A percentile compares a stretch with the other conserved stretches of the same genome.
Conservation (phyloP, 2,113 vertebrate genomes). For the Prunella fulvescens region DNA sequence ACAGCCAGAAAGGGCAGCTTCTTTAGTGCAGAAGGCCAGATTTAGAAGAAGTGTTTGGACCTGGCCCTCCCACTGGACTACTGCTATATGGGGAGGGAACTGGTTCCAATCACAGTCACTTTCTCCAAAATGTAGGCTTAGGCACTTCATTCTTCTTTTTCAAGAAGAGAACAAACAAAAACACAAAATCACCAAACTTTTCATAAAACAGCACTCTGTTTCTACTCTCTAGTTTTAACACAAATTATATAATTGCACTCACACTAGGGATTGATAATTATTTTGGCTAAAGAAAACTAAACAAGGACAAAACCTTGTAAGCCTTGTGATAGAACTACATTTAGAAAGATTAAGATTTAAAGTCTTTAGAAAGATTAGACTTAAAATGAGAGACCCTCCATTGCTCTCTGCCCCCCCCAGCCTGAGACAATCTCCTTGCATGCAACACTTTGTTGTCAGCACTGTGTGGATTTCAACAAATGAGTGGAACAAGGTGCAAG, state of each 20-base stretch:
- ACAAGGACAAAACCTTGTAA: not conserved
- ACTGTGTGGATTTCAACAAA: not conserved
- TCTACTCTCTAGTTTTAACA: not conserved
- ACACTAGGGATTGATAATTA: not conserved
- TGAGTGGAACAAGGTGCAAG: not conserved
- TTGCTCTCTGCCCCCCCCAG: not conserved
- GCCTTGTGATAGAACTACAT: not conserved
- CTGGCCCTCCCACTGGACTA: not conserved
- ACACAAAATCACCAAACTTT: not conserved
- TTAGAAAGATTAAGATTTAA: not conserved
- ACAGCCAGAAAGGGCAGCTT: not conserved
- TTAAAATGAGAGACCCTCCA: not conserved
- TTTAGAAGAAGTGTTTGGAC: not conserved
- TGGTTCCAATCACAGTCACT: not conserved
- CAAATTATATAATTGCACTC: not conserved
- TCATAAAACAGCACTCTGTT: not conserved
- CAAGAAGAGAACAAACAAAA: not conserved
- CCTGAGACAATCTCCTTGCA: not conserved
- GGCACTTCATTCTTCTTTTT: not conserved
- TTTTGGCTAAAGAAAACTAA: conserved; percentile 1
- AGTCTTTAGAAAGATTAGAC: not conserved
- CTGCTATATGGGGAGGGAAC: not conserved
- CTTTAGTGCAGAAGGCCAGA: not conserved
- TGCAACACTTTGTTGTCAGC: not conserved
- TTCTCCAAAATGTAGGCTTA: not conserved